Conservation (phyloP, 2,888 invertebrate genomes). For the Linyphia triangularis region DNA sequence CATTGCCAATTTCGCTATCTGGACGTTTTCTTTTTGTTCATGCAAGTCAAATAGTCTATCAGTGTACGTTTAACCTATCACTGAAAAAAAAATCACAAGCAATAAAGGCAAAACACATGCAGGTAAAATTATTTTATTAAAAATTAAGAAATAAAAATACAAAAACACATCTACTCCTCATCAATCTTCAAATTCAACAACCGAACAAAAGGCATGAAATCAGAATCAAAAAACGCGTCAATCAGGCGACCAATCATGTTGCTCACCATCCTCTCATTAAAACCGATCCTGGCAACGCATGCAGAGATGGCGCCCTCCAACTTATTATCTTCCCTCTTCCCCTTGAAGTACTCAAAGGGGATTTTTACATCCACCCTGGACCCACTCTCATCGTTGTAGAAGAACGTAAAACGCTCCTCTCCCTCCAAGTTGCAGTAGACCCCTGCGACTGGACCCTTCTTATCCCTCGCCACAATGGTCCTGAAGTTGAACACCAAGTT, state of each 20-base stretch:
- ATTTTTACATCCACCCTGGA: slow-evolving; percentile 86
- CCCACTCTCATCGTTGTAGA: slow-evolving; percentile 86
- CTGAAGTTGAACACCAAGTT: slow-evolving; percentile 91
- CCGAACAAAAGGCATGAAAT: slow-evolving; percentile 87
- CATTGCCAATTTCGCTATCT: background rate
- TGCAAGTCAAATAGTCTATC: too few relatives aligned
- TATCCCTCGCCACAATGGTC: slow-evolving; percentile 87
- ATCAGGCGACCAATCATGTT: slow-evolving; percentile 83
- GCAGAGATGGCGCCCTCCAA: slow-evolving; percentile 81
- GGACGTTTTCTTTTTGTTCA: too few relatives aligned
- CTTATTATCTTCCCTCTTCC: slow-evolving; percentile 77
- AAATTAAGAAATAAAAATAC: slow-evolving; percentile 12
- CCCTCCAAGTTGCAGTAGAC: slow-evolving; percentile 89
- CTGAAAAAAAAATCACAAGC: too few relatives aligned
- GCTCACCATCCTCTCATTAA: slow-evolving; percentile 84
- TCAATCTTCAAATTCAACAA: slow-evolving; percentile 88
- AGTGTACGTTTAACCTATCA: too few relatives aligned
- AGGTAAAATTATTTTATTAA: slow-evolving; percentile 7
- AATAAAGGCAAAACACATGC: too few relatives aligned
- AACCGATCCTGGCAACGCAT: slow-evolving; percentile 87
- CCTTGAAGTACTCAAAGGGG: slow-evolving; percentile 85
- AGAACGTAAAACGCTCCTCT: slow-evolving; percentile 84
- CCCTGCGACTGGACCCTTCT: slow-evolving; percentile 90
- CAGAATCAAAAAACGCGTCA: slow-evolving; percentile 82
- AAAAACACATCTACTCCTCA: slow-evolving; percentile 59